Percentiles rank a stretch among this genome's conserved stretches.
Evolutionary conservation across 2,113 vertebrate species (phyloP).

Genomic region (Colius striatus): DNA sequence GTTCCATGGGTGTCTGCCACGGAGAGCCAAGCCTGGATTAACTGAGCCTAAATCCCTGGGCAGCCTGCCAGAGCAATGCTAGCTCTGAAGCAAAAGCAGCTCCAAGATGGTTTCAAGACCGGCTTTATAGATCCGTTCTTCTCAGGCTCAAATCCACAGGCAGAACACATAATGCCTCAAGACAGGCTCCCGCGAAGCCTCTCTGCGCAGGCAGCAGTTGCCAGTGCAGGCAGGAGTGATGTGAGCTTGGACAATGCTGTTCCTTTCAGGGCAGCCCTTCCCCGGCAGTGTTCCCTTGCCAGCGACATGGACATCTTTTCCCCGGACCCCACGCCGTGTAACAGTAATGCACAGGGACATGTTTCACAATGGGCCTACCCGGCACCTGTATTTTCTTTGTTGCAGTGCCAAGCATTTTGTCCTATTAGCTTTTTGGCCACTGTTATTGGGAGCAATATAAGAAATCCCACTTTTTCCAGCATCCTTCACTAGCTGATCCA

Average conservation of each 20-base stretch:
- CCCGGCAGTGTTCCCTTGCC: not conserved
- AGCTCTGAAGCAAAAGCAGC: constrained; percentile 22
- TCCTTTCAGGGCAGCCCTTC: not conserved
- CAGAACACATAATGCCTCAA: constrained; percentile 16
- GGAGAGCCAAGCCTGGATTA: constrained; percentile 71
- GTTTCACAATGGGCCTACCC: not conserved
- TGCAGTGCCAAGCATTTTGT: not conserved
- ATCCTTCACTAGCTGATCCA: not conserved
- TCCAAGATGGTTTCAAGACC: constrained; percentile 42
- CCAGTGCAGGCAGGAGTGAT: not conserved
- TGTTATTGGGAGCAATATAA: not conserved
- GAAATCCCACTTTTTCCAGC: not conserved
- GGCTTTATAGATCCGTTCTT: constrained; percentile 38
- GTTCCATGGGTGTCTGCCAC: constrained; percentile 63
- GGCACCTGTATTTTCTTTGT: not conserved
- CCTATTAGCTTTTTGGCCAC: not conserved
- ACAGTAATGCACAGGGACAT: not conserved
- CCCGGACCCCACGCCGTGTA: not conserved
- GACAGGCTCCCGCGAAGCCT: not conserved
- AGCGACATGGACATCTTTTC: not conserved
- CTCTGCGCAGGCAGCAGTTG: not conserved
- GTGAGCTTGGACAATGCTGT: not conserved
- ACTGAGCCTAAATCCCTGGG: constrained; percentile 60
- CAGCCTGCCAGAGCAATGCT: constrained; percentile 63
- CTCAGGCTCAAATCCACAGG: constrained; percentile 20